Percentiles rank a stretch among this genome's conserved stretches.
Evolutionary conservation across 2,888 invertebrate genomes (phyloP).

Genomic region (Tachina lurida): DNA sequence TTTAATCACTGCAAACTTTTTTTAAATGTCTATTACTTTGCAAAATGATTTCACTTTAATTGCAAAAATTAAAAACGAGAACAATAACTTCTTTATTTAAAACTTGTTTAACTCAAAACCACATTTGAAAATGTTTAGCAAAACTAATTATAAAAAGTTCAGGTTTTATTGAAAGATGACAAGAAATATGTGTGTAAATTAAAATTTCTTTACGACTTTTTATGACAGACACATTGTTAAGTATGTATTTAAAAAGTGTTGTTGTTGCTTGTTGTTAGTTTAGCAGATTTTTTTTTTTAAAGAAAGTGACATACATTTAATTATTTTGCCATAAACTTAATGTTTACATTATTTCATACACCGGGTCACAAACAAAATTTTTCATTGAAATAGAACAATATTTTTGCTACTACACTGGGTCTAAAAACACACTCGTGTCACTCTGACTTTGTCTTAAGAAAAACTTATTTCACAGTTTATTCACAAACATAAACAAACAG

Average conservation of each 20-base stretch:
- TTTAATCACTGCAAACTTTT: neutral
- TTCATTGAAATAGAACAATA: too few species aligned
- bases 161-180: constrained; percentile 9
- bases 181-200: constrained; percentile 8
- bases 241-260: constrained; percentile 21
- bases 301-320: constrained; percentile 19
- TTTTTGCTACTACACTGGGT: too few species aligned
- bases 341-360: neutral
- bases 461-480: neutral
- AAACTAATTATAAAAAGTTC: constrained; percentile 18
- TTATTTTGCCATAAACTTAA: neutral
- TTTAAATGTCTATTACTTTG: constrained; percentile 1
- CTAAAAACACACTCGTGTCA: neutral
- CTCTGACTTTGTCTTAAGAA: neutral
- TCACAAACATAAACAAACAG: neutral
- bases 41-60: constrained; percentile 30
- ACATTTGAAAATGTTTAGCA: constrained; percentile 2
- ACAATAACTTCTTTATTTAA: neutral
- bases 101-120: constrained; percentile 41
- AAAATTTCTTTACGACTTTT: constrained; percentile 15
- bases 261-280: neutral
- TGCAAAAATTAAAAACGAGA: constrained; percentile 20
- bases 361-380: neutral
- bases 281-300: neutral
- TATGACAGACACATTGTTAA: constrained; percentile 26